Evolutionary conservation across 2,888 invertebrate genomes (phyloP).

Genomic region (Callyntrura sp.): DNA sequence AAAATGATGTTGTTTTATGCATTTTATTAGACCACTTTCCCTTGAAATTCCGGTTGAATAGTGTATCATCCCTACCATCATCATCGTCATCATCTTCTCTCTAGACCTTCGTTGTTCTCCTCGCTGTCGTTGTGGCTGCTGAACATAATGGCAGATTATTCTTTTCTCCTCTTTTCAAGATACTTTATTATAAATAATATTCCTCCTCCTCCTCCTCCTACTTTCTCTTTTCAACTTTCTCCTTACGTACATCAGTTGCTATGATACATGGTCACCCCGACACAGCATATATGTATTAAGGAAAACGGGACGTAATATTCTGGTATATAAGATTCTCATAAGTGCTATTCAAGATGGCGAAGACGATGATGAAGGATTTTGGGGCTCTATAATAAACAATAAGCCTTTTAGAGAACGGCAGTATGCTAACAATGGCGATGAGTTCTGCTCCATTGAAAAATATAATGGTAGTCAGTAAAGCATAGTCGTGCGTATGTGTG

Average conservation of each 20-base stretch:
- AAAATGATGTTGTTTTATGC: constrained; percentile 8
- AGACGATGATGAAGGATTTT: constrained; percentile 58
- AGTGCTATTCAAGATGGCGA: constrained; percentile 24
- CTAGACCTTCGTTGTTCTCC: not conserved
- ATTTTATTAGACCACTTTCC: constrained; percentile 4
- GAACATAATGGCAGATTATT: constrained; percentile 68
- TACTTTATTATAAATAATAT: constrained; percentile 75
- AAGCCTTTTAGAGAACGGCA: constrained; percentile 38
- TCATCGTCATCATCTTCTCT: too few species aligned
- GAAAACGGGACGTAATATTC: too few species aligned
- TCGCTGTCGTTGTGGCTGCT: constrained; percentile 3
- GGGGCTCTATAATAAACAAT: constrained; percentile 67
- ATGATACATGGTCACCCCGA: too few species aligned
- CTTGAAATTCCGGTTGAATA: not conserved
- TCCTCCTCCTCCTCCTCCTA: constrained; percentile 64
- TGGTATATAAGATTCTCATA: too few species aligned
- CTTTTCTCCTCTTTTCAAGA: constrained; percentile 72
- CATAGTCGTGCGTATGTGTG: constrained; percentile 11
- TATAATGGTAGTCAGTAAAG: constrained; percentile 12
- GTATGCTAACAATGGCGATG: not conserved
- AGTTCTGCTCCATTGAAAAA: constrained; percentile 34
- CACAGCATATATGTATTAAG: too few species aligned
- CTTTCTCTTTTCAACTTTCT: constrained; percentile 40
- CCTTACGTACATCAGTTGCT: not conserved
- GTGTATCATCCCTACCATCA: too few species aligned